Evolutionary conservation across 1,140 invertebrate species (phyloP).

Genomic region (Ostrea denselamellosa): DNA sequence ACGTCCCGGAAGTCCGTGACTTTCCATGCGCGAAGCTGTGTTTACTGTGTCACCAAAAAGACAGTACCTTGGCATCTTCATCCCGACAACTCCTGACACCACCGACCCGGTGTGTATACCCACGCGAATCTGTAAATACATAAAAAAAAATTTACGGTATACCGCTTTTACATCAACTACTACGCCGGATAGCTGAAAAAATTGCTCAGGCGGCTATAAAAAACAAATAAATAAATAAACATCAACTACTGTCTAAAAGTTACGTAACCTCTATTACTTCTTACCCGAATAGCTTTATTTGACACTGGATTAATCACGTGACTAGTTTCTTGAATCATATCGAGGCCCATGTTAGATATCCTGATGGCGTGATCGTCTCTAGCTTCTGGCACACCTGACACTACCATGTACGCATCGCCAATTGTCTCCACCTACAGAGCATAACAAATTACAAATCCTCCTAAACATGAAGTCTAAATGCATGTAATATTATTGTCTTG

Average conservation of each 20-base stretch:
- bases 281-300: slow-evolving; percentile 62
- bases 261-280: background rate
- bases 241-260: too few species aligned
- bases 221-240: too few species aligned
- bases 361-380: slow-evolving; percentile 58
- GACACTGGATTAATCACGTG: slow-evolving; percentile 62
- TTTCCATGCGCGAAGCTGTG: slow-evolving; percentile 75
- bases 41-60: slow-evolving; percentile 76
- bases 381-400: slow-evolving; percentile 80
- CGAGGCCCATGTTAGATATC: slow-evolving; percentile 66
- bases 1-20: slow-evolving; percentile 68
- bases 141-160: background rate
- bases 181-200: too few species aligned
- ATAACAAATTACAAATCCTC: background rate
- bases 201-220: too few species aligned
- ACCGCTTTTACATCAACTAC: background rate
- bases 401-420: slow-evolving; percentile 73
- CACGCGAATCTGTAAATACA: slow-evolving; percentile 86
- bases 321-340: slow-evolving; percentile 59
- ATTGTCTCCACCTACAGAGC: slow-evolving; percentile 62
- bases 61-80: slow-evolving; percentile 74
- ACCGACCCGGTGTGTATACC: slow-evolving; percentile 88
- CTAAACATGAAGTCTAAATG: too few species aligned
- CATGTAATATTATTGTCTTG: too few species aligned
- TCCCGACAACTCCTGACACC: slow-evolving; percentile 74